A percentile compares a stretch with the other conserved stretches of the same genome.
These are phyloP conservation scores for Sapayoa aenigma DNA, from an alignment of 2,113 vertebrate genomes.

Conservation along the genomic window DNA sequence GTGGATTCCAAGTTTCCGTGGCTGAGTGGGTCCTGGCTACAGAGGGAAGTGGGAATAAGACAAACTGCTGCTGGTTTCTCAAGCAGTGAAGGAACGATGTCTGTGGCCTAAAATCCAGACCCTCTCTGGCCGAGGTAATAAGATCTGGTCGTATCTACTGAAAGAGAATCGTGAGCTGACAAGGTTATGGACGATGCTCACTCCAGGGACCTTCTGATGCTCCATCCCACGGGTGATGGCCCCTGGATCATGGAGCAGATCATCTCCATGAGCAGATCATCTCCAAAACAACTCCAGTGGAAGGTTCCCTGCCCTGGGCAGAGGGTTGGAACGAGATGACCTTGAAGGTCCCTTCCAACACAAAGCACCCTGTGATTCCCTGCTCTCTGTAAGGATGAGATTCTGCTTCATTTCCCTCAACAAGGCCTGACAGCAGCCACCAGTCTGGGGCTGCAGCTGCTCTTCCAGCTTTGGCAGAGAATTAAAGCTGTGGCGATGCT, in stretches of 20 bases:
- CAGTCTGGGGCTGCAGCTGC: not conserved
- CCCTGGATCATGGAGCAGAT: not conserved
- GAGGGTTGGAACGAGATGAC: not conserved
- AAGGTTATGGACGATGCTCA: not conserved
- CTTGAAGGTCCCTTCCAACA: not conserved
- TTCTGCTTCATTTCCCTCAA: not conserved
- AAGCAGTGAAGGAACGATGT: not conserved
- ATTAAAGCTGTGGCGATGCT: not conserved
- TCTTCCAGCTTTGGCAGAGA: not conserved
- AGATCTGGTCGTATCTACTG: too few species aligned
- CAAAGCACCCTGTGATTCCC: not conserved
- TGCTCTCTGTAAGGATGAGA: not conserved
- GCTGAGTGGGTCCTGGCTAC: not conserved
- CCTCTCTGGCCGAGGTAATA: too few species aligned
- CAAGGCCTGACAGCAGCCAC: not conserved
- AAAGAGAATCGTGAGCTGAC: not conserved
- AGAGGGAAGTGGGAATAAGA: not conserved
- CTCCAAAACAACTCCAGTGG: not conserved
- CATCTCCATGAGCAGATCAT: not conserved
- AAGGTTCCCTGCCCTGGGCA: not conserved
- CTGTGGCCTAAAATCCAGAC: not conserved
- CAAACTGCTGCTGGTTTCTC: not conserved
- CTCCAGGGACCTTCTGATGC: fast-evolving
- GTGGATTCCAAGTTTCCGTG: not conserved
- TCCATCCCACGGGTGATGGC: not conserved